A percentile compares a stretch with the other conserved stretches of the same genome.
Conservation (phyloP, 2,888 invertebrate genomes). For the Tipula vernalis region DNA sequence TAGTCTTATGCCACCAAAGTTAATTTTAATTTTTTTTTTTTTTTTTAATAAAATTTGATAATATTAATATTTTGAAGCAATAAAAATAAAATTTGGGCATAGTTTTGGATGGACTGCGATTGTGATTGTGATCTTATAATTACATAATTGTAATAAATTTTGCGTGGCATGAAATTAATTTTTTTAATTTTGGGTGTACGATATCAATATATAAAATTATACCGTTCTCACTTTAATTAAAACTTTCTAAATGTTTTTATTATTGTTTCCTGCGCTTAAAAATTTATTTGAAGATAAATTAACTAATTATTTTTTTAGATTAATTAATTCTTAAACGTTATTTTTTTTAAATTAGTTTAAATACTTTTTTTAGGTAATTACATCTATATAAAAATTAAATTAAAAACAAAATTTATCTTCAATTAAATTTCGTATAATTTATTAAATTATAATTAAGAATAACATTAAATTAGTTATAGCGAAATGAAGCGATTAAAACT, state of each 20-base stretch:
- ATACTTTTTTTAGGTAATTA: background rate
- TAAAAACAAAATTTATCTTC: background rate
- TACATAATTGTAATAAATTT: background rate
- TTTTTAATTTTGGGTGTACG: background rate
- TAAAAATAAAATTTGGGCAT: background rate
- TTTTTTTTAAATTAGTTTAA: background rate
- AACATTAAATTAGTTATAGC: background rate
- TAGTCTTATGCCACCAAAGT: background rate
- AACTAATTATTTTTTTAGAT: background rate
- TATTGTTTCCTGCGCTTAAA: background rate
- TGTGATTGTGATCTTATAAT: background rate
- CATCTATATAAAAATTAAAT: background rate
- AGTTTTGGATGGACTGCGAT: background rate
- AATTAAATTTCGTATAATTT: background rate
- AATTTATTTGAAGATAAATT: background rate
- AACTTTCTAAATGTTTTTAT: background rate
- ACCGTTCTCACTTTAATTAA: background rate
- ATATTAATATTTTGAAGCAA: background rate
- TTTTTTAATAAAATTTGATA: background rate
- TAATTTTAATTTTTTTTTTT: background rate
- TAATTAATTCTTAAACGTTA: background rate
- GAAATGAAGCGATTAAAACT: background rate
- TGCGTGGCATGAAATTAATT: background rate
- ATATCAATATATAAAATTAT: background rate
- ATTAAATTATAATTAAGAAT: background rate